Base-by-base conservation (phyloP, 2,113 vertebrate genomes). In the Theristicus caerulescens region DNA sequence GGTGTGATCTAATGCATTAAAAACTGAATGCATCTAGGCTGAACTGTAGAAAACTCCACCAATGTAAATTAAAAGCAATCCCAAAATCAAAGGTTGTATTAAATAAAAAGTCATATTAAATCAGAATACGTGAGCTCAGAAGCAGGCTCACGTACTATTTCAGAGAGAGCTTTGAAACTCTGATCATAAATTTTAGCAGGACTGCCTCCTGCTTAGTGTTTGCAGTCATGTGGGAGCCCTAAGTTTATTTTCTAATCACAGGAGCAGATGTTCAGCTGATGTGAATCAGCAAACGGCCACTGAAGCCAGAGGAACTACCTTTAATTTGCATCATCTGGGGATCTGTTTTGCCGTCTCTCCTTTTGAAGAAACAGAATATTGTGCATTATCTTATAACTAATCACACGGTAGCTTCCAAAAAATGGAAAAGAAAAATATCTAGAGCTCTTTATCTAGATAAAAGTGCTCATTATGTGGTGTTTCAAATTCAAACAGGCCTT, bases 201-300 rank as follows among this genome's bases (percentile, higher is more conserved):
- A 26, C 84, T 65, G 80, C 36, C 76, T 92, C 89, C 83, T 83
- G 89, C 64, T 89, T 8, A 7, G 46, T 32, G 72, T 20, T 31
- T 34, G 55, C 67, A 90, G 67, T 31, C 86, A 26, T 59, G 87
- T 29, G 92, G 87, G 92, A 96, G 90, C 90, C 77, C 84, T 17
- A 24, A 22, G 55, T 67, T 65, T 70, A 46, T 84, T 73, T 76
- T 72, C 82, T 31, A 62, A 34, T 52, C 8, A 0, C 58, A 49
- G 89, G 67, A 91, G 91, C 95, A 94, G 95, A 95, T 94, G 81
- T 84, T 94, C 76, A 67, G 81, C 90, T 89, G 92, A 57, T 84
- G 81, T 36, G 95, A 66, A 91, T 62, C 95, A 87, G 87, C 81
- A 70, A 81, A 84, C 5, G 5, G 26, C 58, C 79, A 19, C 86